These are phyloP conservation scores for Ochropacha duplaris DNA, from an alignment of 2,888 invertebrate genomes.

Conservation along the genomic window DNA sequence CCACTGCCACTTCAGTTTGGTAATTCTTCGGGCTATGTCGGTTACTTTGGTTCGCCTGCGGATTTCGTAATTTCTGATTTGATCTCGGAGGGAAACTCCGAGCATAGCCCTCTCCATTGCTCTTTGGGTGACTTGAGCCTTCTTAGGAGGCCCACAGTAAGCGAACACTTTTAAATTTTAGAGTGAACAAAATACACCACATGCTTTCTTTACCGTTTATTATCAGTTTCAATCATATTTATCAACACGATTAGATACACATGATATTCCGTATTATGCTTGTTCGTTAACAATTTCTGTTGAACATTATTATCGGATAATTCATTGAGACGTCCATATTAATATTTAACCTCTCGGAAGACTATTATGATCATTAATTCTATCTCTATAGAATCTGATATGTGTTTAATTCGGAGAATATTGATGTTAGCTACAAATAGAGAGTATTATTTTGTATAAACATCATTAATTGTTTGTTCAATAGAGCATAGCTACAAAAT, in stretches of 20 bases:
- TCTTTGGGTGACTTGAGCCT: no score
- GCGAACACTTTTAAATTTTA: no score
- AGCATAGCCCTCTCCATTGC: no score
- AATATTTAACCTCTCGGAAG: conserved; percentile 21
- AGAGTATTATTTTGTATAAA: no score
- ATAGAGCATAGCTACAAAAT: background rate
- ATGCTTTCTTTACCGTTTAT: background rate
- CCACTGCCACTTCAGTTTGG: no score
- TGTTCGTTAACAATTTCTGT: conserved; percentile 31
- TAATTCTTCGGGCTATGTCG: no score
- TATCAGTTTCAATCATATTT: no score
- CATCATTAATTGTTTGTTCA: background rate
- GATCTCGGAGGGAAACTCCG: no score
- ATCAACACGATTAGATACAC: no score
- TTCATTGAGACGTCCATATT: conserved; percentile 31
- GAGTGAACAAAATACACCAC: background rate
- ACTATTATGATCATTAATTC: conserved; percentile 10
- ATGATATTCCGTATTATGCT: background rate
- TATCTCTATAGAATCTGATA: background rate
- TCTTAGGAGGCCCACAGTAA: no score
- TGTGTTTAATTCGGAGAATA: background rate
- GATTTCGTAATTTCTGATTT: no score
- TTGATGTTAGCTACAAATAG: background rate
- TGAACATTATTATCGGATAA: conserved; percentile 28
- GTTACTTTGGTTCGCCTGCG: no score